Evolutionary conservation across 2,797 vertebrate species (phyloP), one percentile per base, ranked within the genome.

Genomic region (Oceanodroma leucorhoa): DNA sequence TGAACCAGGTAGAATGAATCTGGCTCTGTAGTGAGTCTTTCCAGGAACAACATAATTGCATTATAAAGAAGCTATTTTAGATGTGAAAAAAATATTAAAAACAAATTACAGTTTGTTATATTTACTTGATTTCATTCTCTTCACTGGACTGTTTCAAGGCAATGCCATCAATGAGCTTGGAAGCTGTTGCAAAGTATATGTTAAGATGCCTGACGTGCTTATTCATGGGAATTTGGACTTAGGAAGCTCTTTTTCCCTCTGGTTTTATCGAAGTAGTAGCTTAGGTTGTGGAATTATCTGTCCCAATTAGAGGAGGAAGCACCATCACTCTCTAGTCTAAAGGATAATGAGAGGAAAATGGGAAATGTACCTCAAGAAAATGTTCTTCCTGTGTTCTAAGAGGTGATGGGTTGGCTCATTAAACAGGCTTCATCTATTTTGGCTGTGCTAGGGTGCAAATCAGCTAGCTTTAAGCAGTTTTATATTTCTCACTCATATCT

Each of bases 21-120:
- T 43, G 61, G 81, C 57, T 95, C 81, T 95, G 73, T 77, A 87
- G 40, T 3, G 19, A 87, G 19, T 65, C 84, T 81, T 91, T 96
- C 93, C 94, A 97, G 90, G 48, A 95, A 79, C 41, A 92, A 95
- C 21, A 86, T 54, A 88, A 96, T 30, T 97, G 76, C 36, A 76
- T 94, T 97, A 89, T 67, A 81, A 92, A 89, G 6, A 38, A 83
- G 76, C 62, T 85, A 77, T 83, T 96, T 96, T 93, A 83, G 79
- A 84, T 36, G 82, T 78, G 89, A 53, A 72, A 88, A 90, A 51
- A 91, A 41, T 5, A 89, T 71, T 88, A 57, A 72, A 58, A 93
- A 53, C n/a, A 64, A 92, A 96, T 73, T 38, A 73, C 5, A 58
- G 21, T 85, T 87, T 91, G 45, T 93, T 95, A 23, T 61, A 83